Conservation (phyloP, 1,140 invertebrate genomes). For the Drosophila erecta region DNA sequence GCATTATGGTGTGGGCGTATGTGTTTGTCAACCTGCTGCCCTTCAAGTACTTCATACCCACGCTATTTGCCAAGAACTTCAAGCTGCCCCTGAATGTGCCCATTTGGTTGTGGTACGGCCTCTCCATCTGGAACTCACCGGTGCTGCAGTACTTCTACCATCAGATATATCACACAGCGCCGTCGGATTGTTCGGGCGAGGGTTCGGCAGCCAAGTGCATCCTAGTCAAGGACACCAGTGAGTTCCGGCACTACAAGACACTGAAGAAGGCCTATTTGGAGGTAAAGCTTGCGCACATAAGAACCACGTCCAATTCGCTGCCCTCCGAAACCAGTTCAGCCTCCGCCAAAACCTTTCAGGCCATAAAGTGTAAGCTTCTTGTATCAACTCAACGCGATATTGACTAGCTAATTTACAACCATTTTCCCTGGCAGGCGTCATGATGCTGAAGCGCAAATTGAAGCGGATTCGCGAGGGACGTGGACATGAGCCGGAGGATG, state of each 20-base stretch:
- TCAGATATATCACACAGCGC: constrained; percentile 81
- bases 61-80: constrained; percentile 82
- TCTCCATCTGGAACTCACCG: constrained; percentile 83
- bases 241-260: constrained; percentile 78
- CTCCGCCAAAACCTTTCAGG: constrained; percentile 81
- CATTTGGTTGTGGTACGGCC: constrained; percentile 82
- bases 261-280: constrained; percentile 79
- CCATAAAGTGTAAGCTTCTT: constrained; percentile 75
- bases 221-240: constrained; percentile 73
- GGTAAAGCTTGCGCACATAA: constrained; percentile 77
- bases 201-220: constrained; percentile 83
- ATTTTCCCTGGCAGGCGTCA: constrained; percentile 62
- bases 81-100: constrained; percentile 74
- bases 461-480: constrained; percentile 83
- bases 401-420: neutral
- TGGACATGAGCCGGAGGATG: constrained; percentile 73
- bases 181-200: constrained; percentile 78
- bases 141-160: constrained; percentile 83
- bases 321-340: constrained; percentile 67
- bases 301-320: constrained; percentile 52
- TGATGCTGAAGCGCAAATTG: constrained; percentile 82
- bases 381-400: neutral
- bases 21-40: constrained; percentile 78
- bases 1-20: constrained; percentile 76
- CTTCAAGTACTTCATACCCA: constrained; percentile 82